Base-by-base conservation (phyloP, 2,797 vertebrate species). In the Ctenosaura bakeri region DNA sequence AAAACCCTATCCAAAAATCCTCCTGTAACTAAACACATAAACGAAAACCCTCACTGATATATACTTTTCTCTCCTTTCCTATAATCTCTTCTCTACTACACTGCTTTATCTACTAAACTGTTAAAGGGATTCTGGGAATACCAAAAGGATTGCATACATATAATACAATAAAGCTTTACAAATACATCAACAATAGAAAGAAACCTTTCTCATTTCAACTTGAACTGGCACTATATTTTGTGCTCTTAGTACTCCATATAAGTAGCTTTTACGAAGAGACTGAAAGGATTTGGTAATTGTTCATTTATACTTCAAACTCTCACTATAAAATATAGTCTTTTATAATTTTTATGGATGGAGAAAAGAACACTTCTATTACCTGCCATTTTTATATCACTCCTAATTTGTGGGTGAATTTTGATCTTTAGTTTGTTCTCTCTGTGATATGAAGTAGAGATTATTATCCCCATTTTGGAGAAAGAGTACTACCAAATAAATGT, bases 151-250 rank as follows among this genome's bases (percentile, higher is more conserved):
- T 46, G 66, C 38, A 38, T 81, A 74, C 38, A 76, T 83, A 76
- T 50, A 42, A 81, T 86, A 76, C 18, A 73, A 86, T 24, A 22
- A 82, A 38, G 14, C 56, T 52, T 87, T 74, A 74, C 38, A 82
- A 76, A 87, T 50, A 82, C 59, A 76, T 64, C 69, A 86, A 78
- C 38, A 80, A 79, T 35, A 35, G 4, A 81, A 86, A 62, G 4
- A 81, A 86, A 62, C 4, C 2, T 24, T 46, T 59, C 59, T 85
- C 24, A 80, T 59, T 81, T 82, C 59, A 86, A 29, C 26, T 26
- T 50, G 50, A n/a, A 46, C 62, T 14, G 7, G 6, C 18, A 50
- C 42, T 59, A 62, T 12, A 6, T 59, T 42, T 62, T 26, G n/a
- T 74, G 52, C 6, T 13, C 13, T 73, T 42, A 50, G 5, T 74